Evolutionary conservation across 2,113 vertebrate genomes (phyloP).

Genomic region (Arvicanthis niloticus): DNA sequence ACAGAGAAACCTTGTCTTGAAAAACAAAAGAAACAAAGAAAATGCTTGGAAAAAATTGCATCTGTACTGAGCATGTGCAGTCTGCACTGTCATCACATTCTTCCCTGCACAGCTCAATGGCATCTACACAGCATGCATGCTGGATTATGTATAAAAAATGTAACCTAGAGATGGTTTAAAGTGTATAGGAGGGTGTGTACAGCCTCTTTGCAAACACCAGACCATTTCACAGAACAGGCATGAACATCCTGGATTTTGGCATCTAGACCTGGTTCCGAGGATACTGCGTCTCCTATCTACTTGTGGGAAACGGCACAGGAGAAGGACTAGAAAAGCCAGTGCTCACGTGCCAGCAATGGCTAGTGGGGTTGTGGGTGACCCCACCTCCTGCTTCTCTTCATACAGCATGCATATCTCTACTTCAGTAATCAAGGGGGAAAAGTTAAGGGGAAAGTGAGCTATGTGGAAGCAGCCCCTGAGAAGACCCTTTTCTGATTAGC

Average conservation of each 20-base stretch:
- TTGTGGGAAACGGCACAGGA: background rate
- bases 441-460: slow-evolving; percentile 41
- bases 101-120: background rate
- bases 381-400: background rate
- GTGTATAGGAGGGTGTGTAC: background rate
- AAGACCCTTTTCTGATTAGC: slow-evolving; percentile 56
- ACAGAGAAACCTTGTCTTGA: background rate
- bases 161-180: background rate
- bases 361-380: background rate
- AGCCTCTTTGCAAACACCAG: background rate
- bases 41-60: background rate
- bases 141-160: background rate
- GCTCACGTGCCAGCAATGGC: background rate
- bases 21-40: background rate
- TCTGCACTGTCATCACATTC: too few species aligned
- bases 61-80: background rate
- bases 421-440: slow-evolving; percentile 20
- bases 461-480: background rate
- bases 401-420: slow-evolving; percentile 5
- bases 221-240: background rate
- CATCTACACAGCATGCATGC: background rate
- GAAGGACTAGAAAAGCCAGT: background rate
- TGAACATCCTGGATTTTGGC: background rate
- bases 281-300: too few species aligned
- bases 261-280: background rate